Conservation (phyloP, 2,113 vertebrate species). For the Mirounga angustirostris region DNA sequence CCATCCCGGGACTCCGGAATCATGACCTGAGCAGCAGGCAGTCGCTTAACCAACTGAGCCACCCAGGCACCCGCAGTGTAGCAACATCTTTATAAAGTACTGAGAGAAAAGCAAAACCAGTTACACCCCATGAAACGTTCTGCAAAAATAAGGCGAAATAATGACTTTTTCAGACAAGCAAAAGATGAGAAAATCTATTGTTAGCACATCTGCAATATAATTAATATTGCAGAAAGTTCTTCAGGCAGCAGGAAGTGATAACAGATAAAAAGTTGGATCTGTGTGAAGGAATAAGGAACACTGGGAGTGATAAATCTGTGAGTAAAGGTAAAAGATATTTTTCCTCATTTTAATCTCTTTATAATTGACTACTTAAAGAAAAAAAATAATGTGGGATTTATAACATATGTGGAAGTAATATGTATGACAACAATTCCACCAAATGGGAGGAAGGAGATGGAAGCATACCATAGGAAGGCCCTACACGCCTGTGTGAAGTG, state of each 20-base stretch:
- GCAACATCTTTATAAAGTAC: not conserved
- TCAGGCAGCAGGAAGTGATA: not conserved
- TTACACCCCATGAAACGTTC: not conserved
- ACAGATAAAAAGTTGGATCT: not conserved
- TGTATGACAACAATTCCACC: not conserved
- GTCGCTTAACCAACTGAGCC: too few species aligned
- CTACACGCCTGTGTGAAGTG: not conserved
- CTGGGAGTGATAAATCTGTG: not conserved
- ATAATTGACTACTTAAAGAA: not conserved
- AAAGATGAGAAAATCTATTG: not conserved
- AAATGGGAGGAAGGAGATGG: not conserved
- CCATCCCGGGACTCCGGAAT: too few species aligned
- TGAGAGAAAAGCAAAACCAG: not conserved
- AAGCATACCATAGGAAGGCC: not conserved
- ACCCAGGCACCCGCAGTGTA: too few species aligned
- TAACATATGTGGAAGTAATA: not conserved
- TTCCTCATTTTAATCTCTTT: not conserved
- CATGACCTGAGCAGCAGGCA: too few species aligned
- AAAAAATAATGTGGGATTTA: not conserved
- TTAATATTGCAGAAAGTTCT: not conserved
- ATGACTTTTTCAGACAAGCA: not conserved
- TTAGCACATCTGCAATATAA: not conserved
- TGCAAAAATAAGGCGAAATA: not conserved
- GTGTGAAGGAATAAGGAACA: not conserved
- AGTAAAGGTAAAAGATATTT: not conserved